Percentiles rank a stretch among this genome's conserved stretches.
These are phyloP conservation scores for Cardinalis cardinalis DNA, from an alignment of 2,113 vertebrate genomes.

Conservation along the genomic window DNA sequence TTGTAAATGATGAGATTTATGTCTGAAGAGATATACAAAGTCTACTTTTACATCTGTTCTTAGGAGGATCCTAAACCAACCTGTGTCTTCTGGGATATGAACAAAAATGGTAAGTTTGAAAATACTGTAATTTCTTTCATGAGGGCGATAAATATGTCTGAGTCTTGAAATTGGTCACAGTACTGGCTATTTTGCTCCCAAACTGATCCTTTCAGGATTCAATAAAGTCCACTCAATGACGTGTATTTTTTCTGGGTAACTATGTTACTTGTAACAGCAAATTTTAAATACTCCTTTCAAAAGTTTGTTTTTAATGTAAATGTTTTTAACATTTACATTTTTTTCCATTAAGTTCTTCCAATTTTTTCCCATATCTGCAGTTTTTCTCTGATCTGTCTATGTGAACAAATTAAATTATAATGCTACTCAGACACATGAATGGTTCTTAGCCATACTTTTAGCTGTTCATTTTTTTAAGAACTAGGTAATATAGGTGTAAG, in stretches of 20 bases:
- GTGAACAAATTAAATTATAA: background rate
- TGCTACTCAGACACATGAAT: background rate
- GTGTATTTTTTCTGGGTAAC: background rate
- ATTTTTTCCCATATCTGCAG: background rate
- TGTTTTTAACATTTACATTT: background rate
- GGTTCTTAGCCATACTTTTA: background rate
- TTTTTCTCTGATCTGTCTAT: background rate
- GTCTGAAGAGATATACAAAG: background rate
- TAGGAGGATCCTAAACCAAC: constrained; percentile 73
- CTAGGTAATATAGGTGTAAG: background rate
- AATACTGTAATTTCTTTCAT: background rate
- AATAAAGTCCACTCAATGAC: background rate
- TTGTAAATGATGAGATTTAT: background rate
- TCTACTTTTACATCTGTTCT: constrained; percentile 54
- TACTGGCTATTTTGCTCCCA: background rate
- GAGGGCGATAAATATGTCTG: background rate
- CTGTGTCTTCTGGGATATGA: constrained; percentile 94
- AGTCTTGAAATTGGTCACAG: background rate
- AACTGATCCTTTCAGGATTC: background rate
- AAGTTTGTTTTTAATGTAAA: background rate
- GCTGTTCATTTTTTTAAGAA: background rate
- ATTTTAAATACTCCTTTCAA: background rate
- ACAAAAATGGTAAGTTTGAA: constrained; percentile 81
- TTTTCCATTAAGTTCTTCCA: background rate
- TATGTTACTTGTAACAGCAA: background rate